Conservation (phyloP, 2,113 vertebrate species). For the Progne subis region DNA sequence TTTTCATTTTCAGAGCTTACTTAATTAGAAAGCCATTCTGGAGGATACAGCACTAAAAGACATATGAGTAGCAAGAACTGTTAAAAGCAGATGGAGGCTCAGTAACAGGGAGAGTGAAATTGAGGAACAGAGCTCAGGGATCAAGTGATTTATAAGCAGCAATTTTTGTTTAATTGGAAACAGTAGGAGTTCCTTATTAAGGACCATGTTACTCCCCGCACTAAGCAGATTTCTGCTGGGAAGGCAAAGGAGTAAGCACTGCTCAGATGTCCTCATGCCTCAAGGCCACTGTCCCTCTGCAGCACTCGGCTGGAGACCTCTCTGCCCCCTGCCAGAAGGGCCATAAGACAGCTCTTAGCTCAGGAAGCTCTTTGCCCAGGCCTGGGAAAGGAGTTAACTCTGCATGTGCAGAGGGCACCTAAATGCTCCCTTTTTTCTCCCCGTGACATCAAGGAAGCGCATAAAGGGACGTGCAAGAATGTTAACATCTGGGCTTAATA, state of each 20-base stretch:
- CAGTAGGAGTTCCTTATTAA: slow-evolving; percentile 43
- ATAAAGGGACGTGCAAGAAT: neutral
- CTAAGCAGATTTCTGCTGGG: slow-evolving; percentile 19
- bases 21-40: slow-evolving; percentile 60
- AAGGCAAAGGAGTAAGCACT: neutral
- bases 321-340: neutral
- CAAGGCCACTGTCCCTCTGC: neutral
- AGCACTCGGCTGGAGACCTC: neutral
- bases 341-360: neutral
- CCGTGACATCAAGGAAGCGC: neutral
- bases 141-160: slow-evolving; percentile 58
- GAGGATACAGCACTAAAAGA: slow-evolving; percentile 23
- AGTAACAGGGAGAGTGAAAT: slow-evolving; percentile 29
- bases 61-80: slow-evolving; percentile 5
- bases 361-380: neutral
- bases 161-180: slow-evolving; percentile 58
- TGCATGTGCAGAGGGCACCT: neutral
- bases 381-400: neutral
- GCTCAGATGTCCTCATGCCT: neutral
- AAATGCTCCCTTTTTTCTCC: neutral
- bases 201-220: slow-evolving; percentile 7
- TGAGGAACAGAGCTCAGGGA: slow-evolving; percentile 47
- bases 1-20: slow-evolving; percentile 60
- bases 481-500: neutral
- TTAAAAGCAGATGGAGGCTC: slow-evolving; percentile 53